phyloP scores from a whole-genome alignment of 2,888 invertebrate genomes.

The Horisme vitalbata region DNA sequence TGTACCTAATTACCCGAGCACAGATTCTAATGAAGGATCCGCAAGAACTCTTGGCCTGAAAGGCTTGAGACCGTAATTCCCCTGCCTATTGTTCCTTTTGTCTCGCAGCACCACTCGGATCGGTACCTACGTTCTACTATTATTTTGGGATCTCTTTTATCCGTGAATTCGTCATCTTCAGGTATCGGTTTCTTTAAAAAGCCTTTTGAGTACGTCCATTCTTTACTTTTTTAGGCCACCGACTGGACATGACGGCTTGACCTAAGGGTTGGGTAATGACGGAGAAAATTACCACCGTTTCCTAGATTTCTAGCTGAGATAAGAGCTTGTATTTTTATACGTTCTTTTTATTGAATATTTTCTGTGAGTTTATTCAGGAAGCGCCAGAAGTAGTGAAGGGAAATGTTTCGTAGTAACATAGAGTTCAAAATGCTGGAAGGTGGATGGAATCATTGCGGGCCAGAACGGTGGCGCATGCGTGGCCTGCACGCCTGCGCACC shows the following conservation, averaged over 20 bases:
- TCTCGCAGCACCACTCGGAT: slow-evolving; percentile 46
- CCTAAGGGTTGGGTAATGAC: slow-evolving; percentile 27
- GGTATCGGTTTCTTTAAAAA: slow-evolving; percentile 38
- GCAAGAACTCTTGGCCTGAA: slow-evolving; percentile 48
- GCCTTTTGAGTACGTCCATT: slow-evolving; percentile 32
- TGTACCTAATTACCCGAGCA: slow-evolving; percentile 25
- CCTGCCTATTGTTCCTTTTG: slow-evolving; percentile 61
- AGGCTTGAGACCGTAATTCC: slow-evolving; percentile 58
- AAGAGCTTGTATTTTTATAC: not conserved
- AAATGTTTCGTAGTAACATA: slow-evolving; percentile 34
- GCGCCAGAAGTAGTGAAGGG: slow-evolving; percentile 6
- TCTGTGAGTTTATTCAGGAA: not conserved
- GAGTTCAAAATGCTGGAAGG: slow-evolving; percentile 65
- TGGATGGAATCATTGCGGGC: slow-evolving; percentile 76
- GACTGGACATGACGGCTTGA: slow-evolving; percentile 32
- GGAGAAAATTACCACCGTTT: slow-evolving; percentile 24
- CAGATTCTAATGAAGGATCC: slow-evolving; percentile 52
- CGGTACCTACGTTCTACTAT: slow-evolving; percentile 40
- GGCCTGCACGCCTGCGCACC: slow-evolving; percentile 67
- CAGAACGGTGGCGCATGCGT: slow-evolving; percentile 58
- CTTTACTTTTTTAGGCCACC: slow-evolving; percentile 33
- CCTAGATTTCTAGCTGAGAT: slow-evolving; percentile 18
- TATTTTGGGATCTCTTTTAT: slow-evolving; percentile 40
- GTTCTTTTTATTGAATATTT: not conserved
- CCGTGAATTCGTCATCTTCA: slow-evolving; percentile 38